Conservation (phyloP, 2,113 vertebrate genomes). For the Oncorhynchus masou region DNA sequence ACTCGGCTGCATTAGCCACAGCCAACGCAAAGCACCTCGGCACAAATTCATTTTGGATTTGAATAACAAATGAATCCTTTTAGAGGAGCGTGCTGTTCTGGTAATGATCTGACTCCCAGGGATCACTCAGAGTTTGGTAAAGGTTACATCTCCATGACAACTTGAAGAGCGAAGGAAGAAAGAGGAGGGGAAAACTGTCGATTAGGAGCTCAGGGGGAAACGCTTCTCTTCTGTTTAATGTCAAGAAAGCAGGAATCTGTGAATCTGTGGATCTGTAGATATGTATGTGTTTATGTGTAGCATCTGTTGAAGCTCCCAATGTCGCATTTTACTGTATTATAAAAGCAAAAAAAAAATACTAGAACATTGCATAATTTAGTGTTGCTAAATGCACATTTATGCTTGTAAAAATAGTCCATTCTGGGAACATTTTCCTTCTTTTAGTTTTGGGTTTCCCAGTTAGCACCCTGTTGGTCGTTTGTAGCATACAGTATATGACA, state of each 20-base stretch:
- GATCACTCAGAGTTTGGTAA: slow-evolving; percentile 50
- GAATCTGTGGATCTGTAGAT: not conserved
- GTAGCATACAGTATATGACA: not conserved
- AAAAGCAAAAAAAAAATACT: not conserved
- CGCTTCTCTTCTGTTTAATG: not conserved
- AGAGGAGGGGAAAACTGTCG: slow-evolving; percentile 6
- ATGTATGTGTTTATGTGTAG: not conserved
- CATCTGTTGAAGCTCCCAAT: not conserved
- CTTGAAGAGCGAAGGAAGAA: slow-evolving; percentile 29
- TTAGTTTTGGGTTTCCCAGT: no score
- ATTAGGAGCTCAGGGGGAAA: slow-evolving; percentile 22
- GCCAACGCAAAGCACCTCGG: slow-evolving; percentile 28
- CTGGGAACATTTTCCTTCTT: no score
- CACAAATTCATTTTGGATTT: slow-evolving; percentile 57
- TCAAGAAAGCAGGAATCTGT: slow-evolving; percentile 4
- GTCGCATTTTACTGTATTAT: not conserved
- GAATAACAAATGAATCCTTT: slow-evolving; percentile 70
- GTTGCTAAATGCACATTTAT: not conserved
- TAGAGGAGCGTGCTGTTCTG: slow-evolving; percentile 35
- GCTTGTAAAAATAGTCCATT: not conserved
- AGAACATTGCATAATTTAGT: not conserved
- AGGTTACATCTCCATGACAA: slow-evolving; percentile 66
- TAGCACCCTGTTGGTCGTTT: not conserved
- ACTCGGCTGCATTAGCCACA: slow-evolving; percentile 40
- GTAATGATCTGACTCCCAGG: slow-evolving; percentile 57